Percentiles rank a stretch among this genome's conserved stretches.
phyloP scores from a whole-genome alignment of 2,888 invertebrate genomes.

The Diaphora mendica region DNA sequence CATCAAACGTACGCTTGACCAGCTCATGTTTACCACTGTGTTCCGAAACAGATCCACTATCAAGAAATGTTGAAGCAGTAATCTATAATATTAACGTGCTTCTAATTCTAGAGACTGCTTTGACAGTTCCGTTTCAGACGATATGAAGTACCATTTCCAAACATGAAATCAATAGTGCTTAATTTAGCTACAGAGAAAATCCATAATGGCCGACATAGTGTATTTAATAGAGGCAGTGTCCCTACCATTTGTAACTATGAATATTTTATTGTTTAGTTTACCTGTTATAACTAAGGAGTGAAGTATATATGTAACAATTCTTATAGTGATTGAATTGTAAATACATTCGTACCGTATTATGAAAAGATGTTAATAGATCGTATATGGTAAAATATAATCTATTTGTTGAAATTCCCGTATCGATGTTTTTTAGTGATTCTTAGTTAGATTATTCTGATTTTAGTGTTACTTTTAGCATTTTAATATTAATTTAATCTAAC shows the following conservation, averaged over 20 bases:
- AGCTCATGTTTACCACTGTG: neutral
- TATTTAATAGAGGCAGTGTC: slow-evolving; percentile 8
- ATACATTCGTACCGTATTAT: neutral
- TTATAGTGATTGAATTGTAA: neutral
- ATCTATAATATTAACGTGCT: neutral
- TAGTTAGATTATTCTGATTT: neutral
- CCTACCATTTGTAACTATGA: slow-evolving; percentile 7
- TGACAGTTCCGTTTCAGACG: slow-evolving; percentile 6
- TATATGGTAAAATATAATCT: no score
- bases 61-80: neutral
- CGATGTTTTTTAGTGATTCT: neutral
- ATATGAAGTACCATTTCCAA: slow-evolving; percentile 21
- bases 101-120: neutral
- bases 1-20: neutral
- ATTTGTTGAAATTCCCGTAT: no score
- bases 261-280: neutral
- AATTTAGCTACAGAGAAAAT: slow-evolving; percentile 38
- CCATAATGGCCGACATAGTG: slow-evolving; percentile 23
- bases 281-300: no score
- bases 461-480: neutral
- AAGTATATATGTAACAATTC: neutral
- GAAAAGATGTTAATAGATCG: neutral
- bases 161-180: slow-evolving; percentile 28
- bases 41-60: neutral
- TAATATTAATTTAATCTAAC: neutral